Percentiles rank a stretch among this genome's conserved stretches.
phyloP scores from a whole-genome alignment of 2,888 invertebrate genomes.

The Tachina fera region DNA sequence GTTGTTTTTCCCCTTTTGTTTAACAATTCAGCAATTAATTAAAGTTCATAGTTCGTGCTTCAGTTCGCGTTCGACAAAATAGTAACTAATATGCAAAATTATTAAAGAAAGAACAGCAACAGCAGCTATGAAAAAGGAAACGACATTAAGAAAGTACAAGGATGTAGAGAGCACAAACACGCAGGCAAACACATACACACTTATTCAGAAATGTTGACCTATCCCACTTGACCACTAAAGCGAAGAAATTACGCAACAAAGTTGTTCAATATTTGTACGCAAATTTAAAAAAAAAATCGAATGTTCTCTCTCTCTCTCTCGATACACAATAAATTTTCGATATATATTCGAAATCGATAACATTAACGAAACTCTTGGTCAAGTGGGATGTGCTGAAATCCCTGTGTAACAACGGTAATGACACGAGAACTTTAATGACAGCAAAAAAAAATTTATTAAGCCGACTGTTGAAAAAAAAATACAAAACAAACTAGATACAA shows the following conservation, averaged over 20 bases:
- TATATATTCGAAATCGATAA: too few species aligned
- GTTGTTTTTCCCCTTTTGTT: conserved; percentile 11
- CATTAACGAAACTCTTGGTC: too few species aligned
- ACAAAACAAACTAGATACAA: not conserved
- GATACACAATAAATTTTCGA: too few species aligned
- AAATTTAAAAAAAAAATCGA: too few species aligned
- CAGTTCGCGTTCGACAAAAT: conserved; percentile 69
- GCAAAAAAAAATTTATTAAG: conserved; percentile 16
- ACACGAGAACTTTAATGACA: conserved; percentile 58
- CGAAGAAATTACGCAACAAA: too few species aligned
- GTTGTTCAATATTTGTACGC: too few species aligned
- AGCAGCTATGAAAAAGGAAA: conserved; percentile 44
- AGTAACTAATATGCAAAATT: conserved; percentile 50
- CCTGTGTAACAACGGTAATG: conserved; percentile 64
- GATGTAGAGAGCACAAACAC: conserved; percentile 1
- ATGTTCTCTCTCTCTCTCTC: too few species aligned
- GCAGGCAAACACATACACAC: not conserved
- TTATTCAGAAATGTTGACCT: not conserved
- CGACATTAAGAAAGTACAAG: conserved; percentile 47
- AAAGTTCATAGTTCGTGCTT: conserved; percentile 71
- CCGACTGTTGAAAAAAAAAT: conserved; percentile 18
- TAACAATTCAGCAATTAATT: conserved; percentile 66
- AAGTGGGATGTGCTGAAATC: conserved; percentile 60
- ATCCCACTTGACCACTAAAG: too few species aligned
- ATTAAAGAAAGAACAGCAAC: conserved; percentile 10